Base-by-base conservation (phyloP, 2,888 invertebrate genomes). In the Tiliacea aurago region DNA sequence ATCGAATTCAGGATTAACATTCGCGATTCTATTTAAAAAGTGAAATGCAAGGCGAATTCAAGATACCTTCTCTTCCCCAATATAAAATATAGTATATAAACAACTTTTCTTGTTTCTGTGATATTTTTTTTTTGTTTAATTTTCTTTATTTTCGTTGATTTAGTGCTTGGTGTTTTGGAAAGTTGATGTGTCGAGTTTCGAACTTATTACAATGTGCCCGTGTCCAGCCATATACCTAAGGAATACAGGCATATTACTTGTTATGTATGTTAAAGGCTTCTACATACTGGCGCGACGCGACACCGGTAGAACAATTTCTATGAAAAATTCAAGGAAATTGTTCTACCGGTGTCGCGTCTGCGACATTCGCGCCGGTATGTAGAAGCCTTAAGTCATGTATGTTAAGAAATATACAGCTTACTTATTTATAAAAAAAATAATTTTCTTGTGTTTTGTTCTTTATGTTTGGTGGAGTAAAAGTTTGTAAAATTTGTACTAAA, bases 21-120 rank as follows among this genome's bases (percentile, higher is more conserved):
- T 49, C 20, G 47, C 51, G 37, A 62, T 53, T 66, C 33, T 11
- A 28, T 62, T 9, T 20, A 47, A 23, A 20, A 23, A 79, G 63
- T 75, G 45, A 67, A 63, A 80, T 72, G 80, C 76, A 66, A 49
- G n/a, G 65, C 66, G 76, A 80, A 66, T 71, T 76, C 56, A 76
- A 71, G 68, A 71, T 80, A 61, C 65, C 55, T 2, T 64, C 61
- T 20, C 1, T 47, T 56, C 28, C 62, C n/a, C 55, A 33, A 6
- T 75, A 64, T 64, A 64, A 53, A 70, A 80, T 80, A 75, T 75
- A 55, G 79, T 80, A 79, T 49, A 0, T 62, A 23, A 9, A 53
- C n/a, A 20, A 45, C 10, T 45, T 70, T 49, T 51, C 0, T 23
- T 70, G 23, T 37, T 64, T 63, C 9, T 63, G 11, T 55, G 51